A percentile compares a stretch with the other conserved stretches of the same genome.
These are phyloP conservation scores for Tanypteryx hageni DNA, from an alignment of 2,888 invertebrate genomes.

Conservation along the genomic window DNA sequence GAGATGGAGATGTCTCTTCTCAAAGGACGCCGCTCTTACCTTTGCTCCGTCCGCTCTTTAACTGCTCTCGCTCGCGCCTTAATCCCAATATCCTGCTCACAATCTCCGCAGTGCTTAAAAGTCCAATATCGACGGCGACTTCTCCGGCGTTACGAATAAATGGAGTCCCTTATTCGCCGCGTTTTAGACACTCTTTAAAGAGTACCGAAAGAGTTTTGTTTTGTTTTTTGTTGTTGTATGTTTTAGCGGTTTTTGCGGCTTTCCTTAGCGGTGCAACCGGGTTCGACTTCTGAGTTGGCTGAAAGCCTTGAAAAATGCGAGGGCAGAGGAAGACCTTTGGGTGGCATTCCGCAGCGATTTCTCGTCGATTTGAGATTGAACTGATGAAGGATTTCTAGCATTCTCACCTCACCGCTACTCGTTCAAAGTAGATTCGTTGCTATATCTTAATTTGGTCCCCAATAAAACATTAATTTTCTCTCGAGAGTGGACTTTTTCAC, in stretches of 20 bases:
- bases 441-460: no score
- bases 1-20: background rate
- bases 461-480: no score
- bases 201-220: background rate
- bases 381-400: no score
- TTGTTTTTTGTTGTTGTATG: background rate
- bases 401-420: no score
- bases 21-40: background rate
- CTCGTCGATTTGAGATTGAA: no score
- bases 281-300: background rate
- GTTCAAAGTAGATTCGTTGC: no score
- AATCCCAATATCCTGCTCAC: background rate
- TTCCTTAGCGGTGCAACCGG: background rate
- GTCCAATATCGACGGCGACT: conserved; percentile 6
- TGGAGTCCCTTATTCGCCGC: background rate
- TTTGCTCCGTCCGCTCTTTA: background rate
- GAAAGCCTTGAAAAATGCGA: background rate
- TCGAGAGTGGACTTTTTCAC: no score
- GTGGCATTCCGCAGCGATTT: background rate
- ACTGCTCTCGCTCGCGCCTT: background rate
- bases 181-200: background rate
- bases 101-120: background rate
- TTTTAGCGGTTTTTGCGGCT: background rate
- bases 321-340: background rate
- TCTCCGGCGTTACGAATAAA: background rate